Evolutionary conservation across 2,888 invertebrate species (phyloP), one percentile per base, ranked within the genome.

Genomic region (Coleophora flavipennella): DNA sequence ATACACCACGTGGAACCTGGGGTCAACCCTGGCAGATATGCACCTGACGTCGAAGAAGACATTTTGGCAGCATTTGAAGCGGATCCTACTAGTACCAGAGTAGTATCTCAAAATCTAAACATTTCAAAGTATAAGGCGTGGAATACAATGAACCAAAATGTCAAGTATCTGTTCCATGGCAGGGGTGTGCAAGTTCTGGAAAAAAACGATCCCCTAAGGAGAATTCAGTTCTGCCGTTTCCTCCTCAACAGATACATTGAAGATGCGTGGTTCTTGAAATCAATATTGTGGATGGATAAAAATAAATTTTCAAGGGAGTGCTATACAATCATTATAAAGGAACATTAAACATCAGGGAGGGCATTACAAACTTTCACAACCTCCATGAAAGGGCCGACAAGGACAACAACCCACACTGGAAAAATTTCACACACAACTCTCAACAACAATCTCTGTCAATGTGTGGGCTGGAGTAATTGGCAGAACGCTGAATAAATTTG

Each of bases 291-390:
- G 44, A 43, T 44, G 2, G 43, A 43, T 26, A 40, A 43, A 20
- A 34, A 28, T 8, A 42, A 40, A 35, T 44, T 48, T 41, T 39
- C 33, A 25, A 40, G n/a, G n/a, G n/a, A n/a, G n/a, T n/a, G n/a
- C n/a, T n/a, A n/a, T n/a, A n/a, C n/a, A n/a, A n/a, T n/a, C n/a
- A n/a, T n/a, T n/a, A n/a, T n/a, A n/a, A n/a, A n/a, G n/a, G n/a
- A n/a, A n/a, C n/a, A n/a, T n/a, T n/a, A n/a, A n/a, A n/a, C n/a
- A n/a, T n/a, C n/a, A 40, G 34, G n/a, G 37, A 43, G 28, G 45
- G 44, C 13, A 42, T 45, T 8, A 37, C 41, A 20, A 43, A 44
- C 28, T 40, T 45, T 26, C 44, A 44, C 14, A 48, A 45, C 28
- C 33, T 42, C 6, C 45, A 48, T 41, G 11, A 45, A 29, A 45